A percentile compares a stretch with the other conserved stretches of the same genome.
Evolutionary conservation across 2,113 vertebrate species (phyloP).

Genomic region (Antigone vipio): DNA sequence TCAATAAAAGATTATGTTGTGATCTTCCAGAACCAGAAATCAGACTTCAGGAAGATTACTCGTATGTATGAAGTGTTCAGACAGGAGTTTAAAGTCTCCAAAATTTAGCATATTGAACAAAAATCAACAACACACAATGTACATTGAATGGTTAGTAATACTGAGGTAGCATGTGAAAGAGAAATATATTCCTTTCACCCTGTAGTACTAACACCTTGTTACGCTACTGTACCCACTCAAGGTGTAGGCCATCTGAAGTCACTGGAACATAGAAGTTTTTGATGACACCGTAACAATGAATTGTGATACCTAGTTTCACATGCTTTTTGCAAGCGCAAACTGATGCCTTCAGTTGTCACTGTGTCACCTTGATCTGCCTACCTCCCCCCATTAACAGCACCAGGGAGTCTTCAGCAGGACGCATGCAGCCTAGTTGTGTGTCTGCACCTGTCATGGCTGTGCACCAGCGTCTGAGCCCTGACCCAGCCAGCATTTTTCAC

Average conservation of each 20-base stretch:
- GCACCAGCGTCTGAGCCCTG: not conserved
- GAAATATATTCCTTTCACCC: not conserved
- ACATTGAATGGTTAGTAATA: not conserved
- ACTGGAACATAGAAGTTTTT: not conserved
- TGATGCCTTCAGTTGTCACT: rapidly evolving
- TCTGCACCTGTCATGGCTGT: not conserved
- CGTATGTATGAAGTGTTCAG: rapidly evolving
- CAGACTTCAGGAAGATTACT: not conserved
- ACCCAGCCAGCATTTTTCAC: not conserved
- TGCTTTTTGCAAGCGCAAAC: not conserved
- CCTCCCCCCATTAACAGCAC: not conserved
- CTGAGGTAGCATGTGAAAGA: not conserved
- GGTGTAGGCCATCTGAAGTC: not conserved
- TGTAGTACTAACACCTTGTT: not conserved
- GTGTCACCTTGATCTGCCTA: not conserved
- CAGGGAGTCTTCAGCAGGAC: not conserved
- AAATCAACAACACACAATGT: not conserved
- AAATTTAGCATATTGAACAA: not conserved
- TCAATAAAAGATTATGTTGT: not conserved
- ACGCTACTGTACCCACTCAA: rapidly evolving
- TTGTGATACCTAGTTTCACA: not conserved
- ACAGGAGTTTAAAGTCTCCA: not conserved
- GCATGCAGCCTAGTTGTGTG: rapidly evolving
- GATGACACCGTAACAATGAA: not conserved
- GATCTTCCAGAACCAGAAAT: not conserved